Conservation (phyloP, 2,113 vertebrate genomes). For the Rhinolophus ferrumequinum region DNA sequence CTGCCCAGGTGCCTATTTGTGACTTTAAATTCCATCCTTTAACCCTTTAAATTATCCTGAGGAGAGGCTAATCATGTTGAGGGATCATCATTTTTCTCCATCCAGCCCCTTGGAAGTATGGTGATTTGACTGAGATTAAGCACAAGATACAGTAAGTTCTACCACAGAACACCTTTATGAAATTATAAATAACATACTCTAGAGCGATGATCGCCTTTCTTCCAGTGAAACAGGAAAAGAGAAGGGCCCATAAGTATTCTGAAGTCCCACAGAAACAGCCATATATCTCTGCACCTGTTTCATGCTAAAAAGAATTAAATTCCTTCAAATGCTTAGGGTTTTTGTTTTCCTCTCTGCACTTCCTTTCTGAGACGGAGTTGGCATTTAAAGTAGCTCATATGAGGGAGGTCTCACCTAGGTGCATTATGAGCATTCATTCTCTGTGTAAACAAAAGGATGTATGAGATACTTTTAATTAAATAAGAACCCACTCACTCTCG, state of each 20-base stretch:
- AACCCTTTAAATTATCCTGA: conserved; percentile 75
- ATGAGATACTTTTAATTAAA: neutral
- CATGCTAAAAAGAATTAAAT: conserved; percentile 74
- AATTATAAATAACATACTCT: conserved; percentile 90
- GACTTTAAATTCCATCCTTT: conserved; percentile 63
- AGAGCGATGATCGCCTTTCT: conserved; percentile 90
- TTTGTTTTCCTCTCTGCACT: conserved; percentile 42
- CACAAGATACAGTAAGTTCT: conserved; percentile 91
- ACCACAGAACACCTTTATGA: conserved; percentile 92
- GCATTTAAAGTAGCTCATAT: neutral
- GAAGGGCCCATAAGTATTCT: conserved; percentile 84
- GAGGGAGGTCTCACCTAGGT: neutral
- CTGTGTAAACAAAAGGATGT: conserved; percentile 2
- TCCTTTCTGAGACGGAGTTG: neutral
- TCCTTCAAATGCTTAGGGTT: conserved; percentile 58
- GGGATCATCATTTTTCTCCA: conserved; percentile 66
- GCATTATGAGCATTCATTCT: neutral
- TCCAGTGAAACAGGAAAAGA: conserved; percentile 83
- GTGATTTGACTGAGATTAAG: conserved; percentile 89
- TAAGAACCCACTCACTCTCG: neutral
- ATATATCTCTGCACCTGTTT: conserved; percentile 70
- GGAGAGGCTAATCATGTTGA: conserved; percentile 64
- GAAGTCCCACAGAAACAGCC: conserved; percentile 74
- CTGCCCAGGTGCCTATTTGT: conserved; percentile 85
- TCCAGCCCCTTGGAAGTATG: conserved; percentile 72